A percentile compares a stretch with the other conserved stretches of the same genome.
Evolutionary conservation across 2,797 vertebrate genomes (phyloP).

Genomic region (Diplodus sargus): DNA sequence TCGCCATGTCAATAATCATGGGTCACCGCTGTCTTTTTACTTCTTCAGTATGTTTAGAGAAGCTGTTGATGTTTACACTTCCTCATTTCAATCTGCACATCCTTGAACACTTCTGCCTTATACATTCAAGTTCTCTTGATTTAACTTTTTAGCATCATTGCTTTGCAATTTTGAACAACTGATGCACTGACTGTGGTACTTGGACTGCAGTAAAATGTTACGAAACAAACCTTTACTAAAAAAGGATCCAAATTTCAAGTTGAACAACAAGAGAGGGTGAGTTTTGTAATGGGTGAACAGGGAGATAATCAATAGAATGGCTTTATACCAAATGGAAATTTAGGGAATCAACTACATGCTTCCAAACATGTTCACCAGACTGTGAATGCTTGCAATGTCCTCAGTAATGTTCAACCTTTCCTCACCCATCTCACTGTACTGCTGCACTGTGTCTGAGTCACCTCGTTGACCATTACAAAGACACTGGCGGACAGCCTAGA

Average conservation of each 20-base stretch:
- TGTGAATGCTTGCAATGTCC: conserved; percentile 29
- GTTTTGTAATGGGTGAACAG: conserved; percentile 26
- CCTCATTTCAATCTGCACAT: conserved; percentile 46
- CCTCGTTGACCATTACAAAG: conserved; percentile 59
- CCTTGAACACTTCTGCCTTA: conserved; percentile 30
- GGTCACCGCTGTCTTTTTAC: neutral
- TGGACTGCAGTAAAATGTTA: neutral
- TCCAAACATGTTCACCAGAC: conserved; percentile 13
- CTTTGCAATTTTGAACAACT: conserved; percentile 38
- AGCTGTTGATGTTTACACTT: conserved; percentile 56
- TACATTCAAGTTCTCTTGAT: conserved; percentile 22
- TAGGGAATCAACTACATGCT: conserved; percentile 16
- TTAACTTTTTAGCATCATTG: conserved; percentile 31
- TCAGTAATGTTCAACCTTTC: conserved; percentile 61
- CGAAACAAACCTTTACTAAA: neutral
- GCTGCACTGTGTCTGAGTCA: conserved; percentile 37
- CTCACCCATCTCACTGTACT: conserved; percentile 40
- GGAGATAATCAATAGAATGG: conserved; percentile 2
- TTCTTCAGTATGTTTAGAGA: conserved; percentile 47
- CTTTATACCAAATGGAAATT: conserved; percentile 31
- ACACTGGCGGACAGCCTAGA: conserved; percentile 32
- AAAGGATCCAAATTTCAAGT: neutral
- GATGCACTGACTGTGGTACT: neutral
- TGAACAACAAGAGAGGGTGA: neutral
- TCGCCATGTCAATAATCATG: neutral